phyloP scores from a whole-genome alignment of 2,797 vertebrate genomes.

The Hippoglossus hippoglossus region DNA sequence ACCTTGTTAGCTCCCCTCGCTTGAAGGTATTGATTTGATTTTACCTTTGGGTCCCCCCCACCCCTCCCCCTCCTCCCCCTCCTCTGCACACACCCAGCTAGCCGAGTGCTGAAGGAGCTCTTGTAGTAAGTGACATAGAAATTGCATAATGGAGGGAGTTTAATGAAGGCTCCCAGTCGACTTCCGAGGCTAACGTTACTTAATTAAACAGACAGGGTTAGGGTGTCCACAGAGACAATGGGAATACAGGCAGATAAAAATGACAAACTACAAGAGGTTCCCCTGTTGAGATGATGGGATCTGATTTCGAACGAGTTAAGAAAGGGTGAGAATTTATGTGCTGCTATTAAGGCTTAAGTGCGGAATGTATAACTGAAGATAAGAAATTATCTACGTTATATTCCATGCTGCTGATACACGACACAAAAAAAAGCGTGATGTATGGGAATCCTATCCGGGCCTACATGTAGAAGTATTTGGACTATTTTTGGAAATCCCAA shows the following conservation, averaged over 20 bases:
- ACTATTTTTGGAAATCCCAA: slow-evolving; percentile 1
- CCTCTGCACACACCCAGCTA: slow-evolving; percentile 35
- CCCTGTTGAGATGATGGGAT: slow-evolving; percentile 15
- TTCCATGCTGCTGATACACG: neutral
- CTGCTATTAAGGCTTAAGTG: neutral
- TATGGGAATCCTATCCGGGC: neutral
- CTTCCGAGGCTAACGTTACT: slow-evolving; percentile 57
- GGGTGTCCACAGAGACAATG: slow-evolving; percentile 47
- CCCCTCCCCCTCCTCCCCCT: neutral
- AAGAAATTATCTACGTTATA: neutral
- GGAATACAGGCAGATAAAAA: slow-evolving; percentile 46
- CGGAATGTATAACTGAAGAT: neutral
- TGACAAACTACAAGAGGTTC: slow-evolving; percentile 40
- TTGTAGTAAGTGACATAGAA: slow-evolving; percentile 67
- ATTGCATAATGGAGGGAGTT: slow-evolving; percentile 67
- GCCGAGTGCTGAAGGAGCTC: slow-evolving; percentile 43
- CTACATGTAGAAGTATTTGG: neutral
- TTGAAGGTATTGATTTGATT: slow-evolving; percentile 78
- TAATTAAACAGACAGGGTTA: slow-evolving; percentile 72
- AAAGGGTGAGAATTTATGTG: slow-evolving; percentile 10
- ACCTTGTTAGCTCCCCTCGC: slow-evolving; percentile 76
- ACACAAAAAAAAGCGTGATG: neutral
- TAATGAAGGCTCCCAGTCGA: slow-evolving; percentile 65
- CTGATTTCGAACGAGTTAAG: slow-evolving; percentile 22
- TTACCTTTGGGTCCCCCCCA: slow-evolving; percentile 54